Base-by-base conservation (phyloP, 2,888 invertebrate species). In the Neoscelio sp. region DNA sequence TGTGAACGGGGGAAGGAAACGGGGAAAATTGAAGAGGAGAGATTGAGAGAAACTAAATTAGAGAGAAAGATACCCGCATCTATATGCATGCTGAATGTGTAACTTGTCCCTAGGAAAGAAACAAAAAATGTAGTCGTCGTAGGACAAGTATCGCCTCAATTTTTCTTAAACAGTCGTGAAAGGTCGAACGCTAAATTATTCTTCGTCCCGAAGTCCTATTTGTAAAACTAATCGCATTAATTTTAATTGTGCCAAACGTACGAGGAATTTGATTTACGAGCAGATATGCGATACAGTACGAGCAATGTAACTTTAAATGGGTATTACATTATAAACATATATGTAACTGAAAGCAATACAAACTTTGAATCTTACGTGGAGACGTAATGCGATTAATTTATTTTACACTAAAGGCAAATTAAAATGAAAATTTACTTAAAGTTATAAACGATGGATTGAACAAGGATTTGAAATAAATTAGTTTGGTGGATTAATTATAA, bases 31-130 rank as follows among this genome's bases (percentile, higher is more conserved):
- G 73, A 68, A 78, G 68, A 74, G 64, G 78, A 78, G 74, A 74
- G 68, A 78, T 78, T 78, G 78, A 73, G 67, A 68, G 62, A 73
- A 78, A 78, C 78, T 78, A 73, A 73, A 78, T 78, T 67, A 78
- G 78, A 78, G 73, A 67, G 73, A 73, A 78, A 78, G 73, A 73
- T 73, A 68, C 54, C 78, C 68, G 60, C 60, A 62, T 68, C 68
- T 68, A 68, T 76, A 67, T 76, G 62, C 62, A 76, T 76, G 68
- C 62, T 35, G 18, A 60, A 20, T 54, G 38, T 52, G 68, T 68
- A 67, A 76, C 62, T 76, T 62, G 26, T 18, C 50, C 50, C 28
- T 56, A 38, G 46, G 28, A 26, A 54, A 65, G 6, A 44, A 44
- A 10, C 20, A 10, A 13, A 38, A 12, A n/a, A n/a, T n/a, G n/a